Evolutionary conservation across 2,113 vertebrate genomes (phyloP), one percentile per base, ranked within the genome.

Genomic region (Bettongia penicillata): DNA sequence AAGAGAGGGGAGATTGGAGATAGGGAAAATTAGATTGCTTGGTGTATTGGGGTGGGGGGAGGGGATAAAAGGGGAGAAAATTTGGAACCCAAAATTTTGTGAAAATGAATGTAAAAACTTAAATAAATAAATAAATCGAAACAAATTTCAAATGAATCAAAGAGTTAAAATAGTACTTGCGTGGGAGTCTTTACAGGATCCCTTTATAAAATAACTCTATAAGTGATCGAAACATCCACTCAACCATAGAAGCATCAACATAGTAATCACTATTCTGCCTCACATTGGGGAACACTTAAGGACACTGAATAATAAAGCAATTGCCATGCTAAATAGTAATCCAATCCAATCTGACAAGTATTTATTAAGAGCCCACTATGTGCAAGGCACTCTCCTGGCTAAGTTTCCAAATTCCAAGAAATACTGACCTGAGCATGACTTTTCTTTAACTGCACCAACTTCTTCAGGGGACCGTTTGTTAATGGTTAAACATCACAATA

Each of bases 61-160:
- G n/a, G n/a, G n/a, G n/a, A n/a, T n/a, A n/a, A n/a, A n/a, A n/a
- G n/a, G n/a, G n/a, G n/a, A n/a, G n/a, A n/a, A n/a, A n/a, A n/a
- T n/a, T n/a, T n/a, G n/a, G n/a, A n/a, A n/a, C n/a, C n/a, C n/a
- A n/a, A n/a, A n/a, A n/a, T n/a, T n/a, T n/a, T n/a, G n/a, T n/a
- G n/a, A n/a, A n/a, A n/a, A n/a, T n/a, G n/a, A n/a, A n/a, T n/a
- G n/a, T n/a, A n/a, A n/a, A n/a, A n/a, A n/a, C n/a, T n/a, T n/a
- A n/a, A n/a, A n/a, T n/a, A n/a, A n/a, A n/a, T n/a, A 90, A 48
- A 43, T 49, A 90, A 48, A 90, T 90, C 43, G 48, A 90, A 90
- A 90, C 43, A 90, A 43, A 90, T 25, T 90, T 48, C 47, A 77
- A 96, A 53, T 95, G 50, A 93, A 90, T 95, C 90, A 92, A 3